Conservation (phyloP, 2,888 invertebrate species). For the Agrotis exclamationis region DNA sequence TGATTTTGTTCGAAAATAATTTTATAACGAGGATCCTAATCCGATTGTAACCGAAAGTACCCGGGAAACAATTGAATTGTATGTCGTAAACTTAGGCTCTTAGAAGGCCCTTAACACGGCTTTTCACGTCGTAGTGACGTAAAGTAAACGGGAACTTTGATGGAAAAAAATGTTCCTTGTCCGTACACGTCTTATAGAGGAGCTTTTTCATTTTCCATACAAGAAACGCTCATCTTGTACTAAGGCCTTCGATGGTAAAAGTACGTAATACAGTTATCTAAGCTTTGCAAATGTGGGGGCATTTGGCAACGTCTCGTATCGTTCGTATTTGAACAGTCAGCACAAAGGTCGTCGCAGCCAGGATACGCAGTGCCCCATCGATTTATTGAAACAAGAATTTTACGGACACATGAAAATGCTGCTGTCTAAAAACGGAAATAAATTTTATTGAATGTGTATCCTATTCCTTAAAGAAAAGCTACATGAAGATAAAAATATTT, state of each 20-base stretch:
- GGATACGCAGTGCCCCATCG: conserved; percentile 33
- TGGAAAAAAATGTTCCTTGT: too few relatives aligned
- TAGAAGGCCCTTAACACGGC: too few relatives aligned
- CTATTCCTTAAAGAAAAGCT: conserved; percentile 10
- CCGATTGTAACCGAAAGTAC: conserved; percentile 43
- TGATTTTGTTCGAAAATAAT: conserved; percentile 44
- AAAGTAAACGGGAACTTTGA: too few relatives aligned
- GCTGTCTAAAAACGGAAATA: conserved; percentile 29
- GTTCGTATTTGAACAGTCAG: conserved; percentile 44
- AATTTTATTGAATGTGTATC: conserved; percentile 11
- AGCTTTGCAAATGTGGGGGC: conserved; percentile 50
- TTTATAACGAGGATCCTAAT: conserved; percentile 40
- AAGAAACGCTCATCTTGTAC: too few relatives aligned
- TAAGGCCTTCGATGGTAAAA: conserved; percentile 14
- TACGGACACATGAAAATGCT: conserved; percentile 22
- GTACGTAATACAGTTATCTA: conserved; percentile 36
- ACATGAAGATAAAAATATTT: conserved; percentile 19
- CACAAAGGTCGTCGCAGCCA: conserved; percentile 32
- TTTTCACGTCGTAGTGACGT: too few relatives aligned
- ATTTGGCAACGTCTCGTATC: conserved; percentile 49
- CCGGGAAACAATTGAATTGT: conserved; percentile 40
- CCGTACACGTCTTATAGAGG: too few relatives aligned
- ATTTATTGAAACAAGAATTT: conserved; percentile 47
- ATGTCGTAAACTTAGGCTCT: conserved; percentile 29
- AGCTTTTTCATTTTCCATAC: too few relatives aligned